Percentiles rank a stretch among this genome's conserved stretches.
Evolutionary conservation across 2,888 invertebrate genomes (phyloP).

Genomic region (Uloborus plumipes): DNA sequence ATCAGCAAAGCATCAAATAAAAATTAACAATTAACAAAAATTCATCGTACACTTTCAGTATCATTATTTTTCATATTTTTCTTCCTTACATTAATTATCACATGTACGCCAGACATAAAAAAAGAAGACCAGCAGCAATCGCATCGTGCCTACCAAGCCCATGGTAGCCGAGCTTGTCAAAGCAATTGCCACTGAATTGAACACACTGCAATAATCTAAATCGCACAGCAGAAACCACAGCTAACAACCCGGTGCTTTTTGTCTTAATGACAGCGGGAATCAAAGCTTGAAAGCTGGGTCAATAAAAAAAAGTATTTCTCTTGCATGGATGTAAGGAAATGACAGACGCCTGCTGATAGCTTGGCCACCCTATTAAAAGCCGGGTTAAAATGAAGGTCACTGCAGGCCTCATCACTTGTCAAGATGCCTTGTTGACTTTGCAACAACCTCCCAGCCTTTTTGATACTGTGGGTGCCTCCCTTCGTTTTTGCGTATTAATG

Average conservation of each 20-base stretch:
- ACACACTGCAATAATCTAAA: constrained; percentile 55
- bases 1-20: no score
- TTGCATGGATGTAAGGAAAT: constrained; percentile 1
- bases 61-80: no score
- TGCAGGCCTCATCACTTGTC: constrained; percentile 47
- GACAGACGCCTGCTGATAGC: constrained; percentile 56
- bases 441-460: constrained; percentile 17
- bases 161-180: constrained; percentile 46
- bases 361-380: constrained; percentile 42
- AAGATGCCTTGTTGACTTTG: constrained; percentile 49
- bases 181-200: constrained; percentile 53
- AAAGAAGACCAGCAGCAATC: no score
- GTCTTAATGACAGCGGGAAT: constrained; percentile 44
- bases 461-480: constrained; percentile 16
- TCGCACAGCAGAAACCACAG: constrained; percentile 44
- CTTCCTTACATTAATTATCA: no score
- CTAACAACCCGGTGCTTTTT: constrained; percentile 38
- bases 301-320: constrained; percentile 14
- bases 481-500: constrained; percentile 29
- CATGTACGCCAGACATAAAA: no score
- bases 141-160: no score
- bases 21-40: no score
- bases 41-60: no score
- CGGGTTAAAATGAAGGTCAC: constrained; percentile 56
- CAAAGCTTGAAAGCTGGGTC: constrained; percentile 31